phyloP scores from a whole-genome alignment of 2,797 vertebrate species.

The Cyclura pinguis region DNA sequence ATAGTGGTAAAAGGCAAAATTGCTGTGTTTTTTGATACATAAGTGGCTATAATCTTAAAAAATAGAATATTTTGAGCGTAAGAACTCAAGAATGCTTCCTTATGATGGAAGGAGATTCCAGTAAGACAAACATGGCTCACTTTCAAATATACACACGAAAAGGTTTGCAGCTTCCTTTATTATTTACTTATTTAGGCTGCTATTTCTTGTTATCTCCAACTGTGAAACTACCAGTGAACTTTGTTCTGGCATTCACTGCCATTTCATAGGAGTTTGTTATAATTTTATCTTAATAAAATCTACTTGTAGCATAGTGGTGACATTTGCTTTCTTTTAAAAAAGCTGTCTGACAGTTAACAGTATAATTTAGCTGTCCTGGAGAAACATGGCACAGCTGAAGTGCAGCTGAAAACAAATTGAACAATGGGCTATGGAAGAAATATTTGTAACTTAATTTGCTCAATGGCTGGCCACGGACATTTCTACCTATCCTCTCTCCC shows the following conservation, averaged over 20 bases:
- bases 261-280: slow-evolving; percentile 56
- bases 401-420: slow-evolving; percentile 64
- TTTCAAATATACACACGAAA: neutral
- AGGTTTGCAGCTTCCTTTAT: neutral
- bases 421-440: slow-evolving; percentile 55
- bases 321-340: slow-evolving; percentile 64
- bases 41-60: neutral
- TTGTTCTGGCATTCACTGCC: slow-evolving; percentile 27
- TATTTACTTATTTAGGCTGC: neutral
- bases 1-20: neutral
- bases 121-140: neutral
- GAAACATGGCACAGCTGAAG: slow-evolving; percentile 62
- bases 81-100: neutral
- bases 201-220: slow-evolving; percentile 35
- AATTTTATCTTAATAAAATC: slow-evolving; percentile 75
- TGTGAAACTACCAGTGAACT: neutral
- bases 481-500: no score
- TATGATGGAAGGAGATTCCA: neutral
- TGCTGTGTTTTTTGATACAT: neutral
- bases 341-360: slow-evolving; percentile 65
- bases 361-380: slow-evolving; percentile 58
- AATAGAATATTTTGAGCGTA: neutral
- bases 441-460: slow-evolving; percentile 62
- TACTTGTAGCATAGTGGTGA: slow-evolving; percentile 66
- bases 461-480: slow-evolving; percentile 50